Conservation (phyloP, 2,888 invertebrate species). For the Magallana nippona region DNA sequence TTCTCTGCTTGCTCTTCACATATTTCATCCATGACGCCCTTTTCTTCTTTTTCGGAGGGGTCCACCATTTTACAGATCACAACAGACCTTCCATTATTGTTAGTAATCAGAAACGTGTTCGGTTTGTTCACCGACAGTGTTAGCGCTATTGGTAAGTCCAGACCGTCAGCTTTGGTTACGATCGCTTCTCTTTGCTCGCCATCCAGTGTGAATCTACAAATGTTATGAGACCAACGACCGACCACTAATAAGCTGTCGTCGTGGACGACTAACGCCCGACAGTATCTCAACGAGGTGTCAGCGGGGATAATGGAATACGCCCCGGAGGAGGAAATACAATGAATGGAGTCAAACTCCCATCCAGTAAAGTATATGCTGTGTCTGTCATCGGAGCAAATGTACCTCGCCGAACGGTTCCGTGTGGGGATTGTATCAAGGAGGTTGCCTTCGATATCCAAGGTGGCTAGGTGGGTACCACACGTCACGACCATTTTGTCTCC, state of each 20-base stretch:
- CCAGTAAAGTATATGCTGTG: constrained; percentile 40
- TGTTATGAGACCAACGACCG: constrained; percentile 45
- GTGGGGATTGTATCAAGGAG: constrained; percentile 22
- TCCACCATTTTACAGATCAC: not conserved
- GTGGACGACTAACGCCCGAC: constrained; percentile 31
- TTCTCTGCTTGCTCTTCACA: not conserved
- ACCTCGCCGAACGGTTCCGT: constrained; percentile 21
- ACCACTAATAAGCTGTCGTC: constrained; percentile 39
- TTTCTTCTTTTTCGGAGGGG: not conserved
- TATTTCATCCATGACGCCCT: not conserved
- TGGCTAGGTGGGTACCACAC: constrained; percentile 36
- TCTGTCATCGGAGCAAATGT: constrained; percentile 33
- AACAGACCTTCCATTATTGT: constrained; percentile 34
- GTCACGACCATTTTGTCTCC: constrained; percentile 17
- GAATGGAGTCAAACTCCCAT: constrained; percentile 39
- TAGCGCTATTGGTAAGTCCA: constrained; percentile 36
- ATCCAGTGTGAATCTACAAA: constrained; percentile 33
- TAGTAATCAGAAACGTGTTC: constrained; percentile 17
- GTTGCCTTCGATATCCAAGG: constrained; percentile 17
- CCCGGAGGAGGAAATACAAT: constrained; percentile 37
- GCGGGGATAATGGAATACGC: constrained; percentile 13
- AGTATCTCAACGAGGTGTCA: constrained; percentile 36
- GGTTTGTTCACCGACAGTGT: constrained; percentile 17
- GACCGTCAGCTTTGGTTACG: constrained; percentile 37
- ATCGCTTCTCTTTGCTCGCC: constrained; percentile 33